Base-by-base conservation (phyloP, 2,113 vertebrate genomes). In the Dasypus novemcinctus region DNA sequence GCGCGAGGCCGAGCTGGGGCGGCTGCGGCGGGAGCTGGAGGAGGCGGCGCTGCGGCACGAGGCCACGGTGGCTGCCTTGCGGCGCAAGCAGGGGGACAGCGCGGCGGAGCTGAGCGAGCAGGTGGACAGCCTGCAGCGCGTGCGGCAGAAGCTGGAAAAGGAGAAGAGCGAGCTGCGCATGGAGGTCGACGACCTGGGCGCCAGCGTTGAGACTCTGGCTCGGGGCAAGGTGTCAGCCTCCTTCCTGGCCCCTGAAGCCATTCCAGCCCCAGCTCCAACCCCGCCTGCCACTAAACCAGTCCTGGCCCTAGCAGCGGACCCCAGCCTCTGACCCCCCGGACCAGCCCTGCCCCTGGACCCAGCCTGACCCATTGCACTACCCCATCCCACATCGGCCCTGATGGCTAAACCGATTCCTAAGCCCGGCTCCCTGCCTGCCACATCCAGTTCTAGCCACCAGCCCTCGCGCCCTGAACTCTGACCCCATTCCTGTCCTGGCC, bases 101-200 rank as follows among this genome's bases (percentile, higher is more conserved):
- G 89, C 98, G 0, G 99, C 99, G 0, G 99, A 99, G 98, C 98
- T 99, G 86, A 93, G 99, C 0, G 99, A 99, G 98, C 99, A 99
- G 98, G 99, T 99, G 0, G 99, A 99, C 98, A 99, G 98, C 96
- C 98, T 99, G 94, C 99, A 99, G 97, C 97, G 99, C 0, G 98
- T 99, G 93, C 99, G 99, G 97, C 99, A 99, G 98, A 99, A 99
- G 97, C 98, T 99, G 97, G 99, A 99, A 95, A 99, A 99, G 94
- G 99, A 99, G 92, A 99, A 99, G 97, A 98, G 98, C 0, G 99
- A 99, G 97, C 98, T 99, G 91, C 99, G 99, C 98, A 99, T 99
- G 99, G 99, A 99, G 97, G 98, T 98, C 2, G 99, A 99, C 0
- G 99, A 99, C 68, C 98, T 99, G 85, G 98, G 98, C 0, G 98